Evolutionary conservation across 2,113 vertebrate genomes (phyloP).

Genomic region (Sorex araneus): DNA sequence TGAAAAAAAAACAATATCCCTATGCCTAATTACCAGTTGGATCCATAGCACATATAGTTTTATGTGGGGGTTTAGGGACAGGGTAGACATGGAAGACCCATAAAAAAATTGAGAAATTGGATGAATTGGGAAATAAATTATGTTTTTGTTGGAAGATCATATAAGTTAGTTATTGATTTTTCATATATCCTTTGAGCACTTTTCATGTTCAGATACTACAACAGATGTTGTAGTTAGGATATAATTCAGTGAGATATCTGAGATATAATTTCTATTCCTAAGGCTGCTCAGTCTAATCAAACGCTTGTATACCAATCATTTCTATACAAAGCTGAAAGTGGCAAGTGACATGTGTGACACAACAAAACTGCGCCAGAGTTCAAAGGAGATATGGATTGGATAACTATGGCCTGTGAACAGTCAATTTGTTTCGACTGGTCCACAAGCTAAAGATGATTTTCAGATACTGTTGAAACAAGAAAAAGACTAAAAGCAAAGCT

Average conservation of each 20-base stretch:
- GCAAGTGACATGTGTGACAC: not conserved
- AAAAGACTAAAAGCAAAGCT: not conserved
- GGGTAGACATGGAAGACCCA: not conserved
- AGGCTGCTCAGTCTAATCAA: conserved; percentile 27
- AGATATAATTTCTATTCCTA: conserved; percentile 34
- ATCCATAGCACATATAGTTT: not conserved
- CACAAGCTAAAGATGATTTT: not conserved
- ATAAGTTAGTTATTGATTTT: conserved; percentile 49
- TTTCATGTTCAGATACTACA: conserved; percentile 25
- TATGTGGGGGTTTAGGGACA: not conserved
- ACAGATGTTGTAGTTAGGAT: not conserved
- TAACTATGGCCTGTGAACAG: not conserved
- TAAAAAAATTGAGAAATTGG: conserved; percentile 4
- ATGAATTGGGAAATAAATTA: conserved; percentile 38
- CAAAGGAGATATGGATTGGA: not conserved
- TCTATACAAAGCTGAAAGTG: not conserved
- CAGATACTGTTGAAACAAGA: conserved; percentile 56
- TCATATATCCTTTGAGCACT: conserved; percentile 18
- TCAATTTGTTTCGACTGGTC: conserved; percentile 4
- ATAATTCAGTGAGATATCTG: conserved; percentile 13
- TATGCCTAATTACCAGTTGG: not conserved
- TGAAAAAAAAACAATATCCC: not conserved
- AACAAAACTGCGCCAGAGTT: conserved; percentile 35
- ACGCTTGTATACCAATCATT: conserved; percentile 17
- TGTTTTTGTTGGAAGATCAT: not conserved